These are phyloP conservation scores for Amphiprion ocellaris DNA, from an alignment of 2,113 vertebrate species.

Conservation along the genomic window DNA sequence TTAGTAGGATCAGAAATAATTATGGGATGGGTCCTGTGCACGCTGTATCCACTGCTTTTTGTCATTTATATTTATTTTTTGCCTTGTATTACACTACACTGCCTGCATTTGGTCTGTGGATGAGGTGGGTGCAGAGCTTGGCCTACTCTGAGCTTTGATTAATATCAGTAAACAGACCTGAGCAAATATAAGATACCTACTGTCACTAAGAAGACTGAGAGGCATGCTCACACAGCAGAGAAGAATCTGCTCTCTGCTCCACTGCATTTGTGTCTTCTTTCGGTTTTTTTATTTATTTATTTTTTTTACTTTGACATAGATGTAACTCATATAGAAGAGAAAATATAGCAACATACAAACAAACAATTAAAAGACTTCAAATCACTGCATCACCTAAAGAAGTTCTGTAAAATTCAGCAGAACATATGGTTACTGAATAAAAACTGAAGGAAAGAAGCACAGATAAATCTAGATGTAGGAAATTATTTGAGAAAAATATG, in stretches of 20 bases:
- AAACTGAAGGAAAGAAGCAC: neutral
- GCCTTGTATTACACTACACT: neutral
- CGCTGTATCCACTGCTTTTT: too few relatives aligned
- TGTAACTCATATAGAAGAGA: slow-evolving; percentile 72
- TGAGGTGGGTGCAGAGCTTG: slow-evolving; percentile 4
- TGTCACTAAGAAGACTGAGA: slow-evolving; percentile 27
- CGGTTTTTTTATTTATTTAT: neutral
- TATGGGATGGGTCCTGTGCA: neutral
- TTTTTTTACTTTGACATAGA: slow-evolving; percentile 59
- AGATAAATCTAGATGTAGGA: slow-evolving; percentile 1
- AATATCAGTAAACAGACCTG: slow-evolving; percentile 49
- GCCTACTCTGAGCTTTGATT: slow-evolving; percentile 37
- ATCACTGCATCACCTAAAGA: slow-evolving; percentile 1
- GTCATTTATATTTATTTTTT: neutral
- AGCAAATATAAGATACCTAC: slow-evolving; percentile 43
- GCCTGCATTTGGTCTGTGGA: slow-evolving; percentile 11
- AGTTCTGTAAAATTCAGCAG: neutral
- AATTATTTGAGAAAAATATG: neutral
- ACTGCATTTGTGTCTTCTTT: slow-evolving; percentile 25
- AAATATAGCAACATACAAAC: neutral
- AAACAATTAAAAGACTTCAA: neutral
- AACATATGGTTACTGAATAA: neutral
- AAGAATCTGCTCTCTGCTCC: slow-evolving; percentile 77
- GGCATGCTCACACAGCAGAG: slow-evolving; percentile 77
- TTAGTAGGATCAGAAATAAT: slow-evolving; percentile 68